Base-by-base conservation (phyloP, 2,797 vertebrate species). In the Hirundo rustica region DNA sequence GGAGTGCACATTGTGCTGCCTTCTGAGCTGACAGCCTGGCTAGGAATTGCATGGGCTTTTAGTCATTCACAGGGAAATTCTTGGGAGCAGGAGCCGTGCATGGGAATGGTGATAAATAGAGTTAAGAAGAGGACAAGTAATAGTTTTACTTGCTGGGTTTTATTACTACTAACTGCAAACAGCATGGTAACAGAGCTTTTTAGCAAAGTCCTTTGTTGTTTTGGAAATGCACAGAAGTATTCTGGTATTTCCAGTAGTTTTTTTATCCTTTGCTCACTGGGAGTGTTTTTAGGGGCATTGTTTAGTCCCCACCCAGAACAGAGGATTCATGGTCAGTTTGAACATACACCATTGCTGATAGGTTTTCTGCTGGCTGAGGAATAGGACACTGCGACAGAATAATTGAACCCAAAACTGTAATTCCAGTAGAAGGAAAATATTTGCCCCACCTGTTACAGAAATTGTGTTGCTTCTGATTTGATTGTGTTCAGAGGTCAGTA, bases 331-430 rank as follows among this genome's bases (percentile, higher is more conserved):
- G 30, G 58, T 32, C 0, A 1, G 8, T 73, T 71, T 58, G 74
- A 80, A 78, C 72, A 26, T 67, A 5, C 1, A 10, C 4, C 0
- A 0, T 61, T 4, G 3, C 53, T 50, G 53, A 11, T 0, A 0
- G 5, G 12, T 18, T 21, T 48, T 74, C 76, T 82, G 18, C 62
- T 70, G 47, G 11, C 34, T 83, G 70, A 93, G 21, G 54, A 81
- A n/a, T 47, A 75, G 27, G 34, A 53, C 6, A 5, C 44, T 47
- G 45, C 0, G 0, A n/a, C 0, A 2, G 44, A 66, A 11, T 53
- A 72, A 30, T 23, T 62, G 58, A 92, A 75, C 8, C 18, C 3
- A 1, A 36, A 70, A 65, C 27, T 58, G 25, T 81, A 51, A 62
- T 92, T 81, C 26, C 50, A 44, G 58, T 80, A 47, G 36, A 72